Percentiles rank a stretch among this genome's conserved stretches.
Evolutionary conservation across 2,797 vertebrate genomes (phyloP).

Genomic region (Dermochelys coriacea): DNA sequence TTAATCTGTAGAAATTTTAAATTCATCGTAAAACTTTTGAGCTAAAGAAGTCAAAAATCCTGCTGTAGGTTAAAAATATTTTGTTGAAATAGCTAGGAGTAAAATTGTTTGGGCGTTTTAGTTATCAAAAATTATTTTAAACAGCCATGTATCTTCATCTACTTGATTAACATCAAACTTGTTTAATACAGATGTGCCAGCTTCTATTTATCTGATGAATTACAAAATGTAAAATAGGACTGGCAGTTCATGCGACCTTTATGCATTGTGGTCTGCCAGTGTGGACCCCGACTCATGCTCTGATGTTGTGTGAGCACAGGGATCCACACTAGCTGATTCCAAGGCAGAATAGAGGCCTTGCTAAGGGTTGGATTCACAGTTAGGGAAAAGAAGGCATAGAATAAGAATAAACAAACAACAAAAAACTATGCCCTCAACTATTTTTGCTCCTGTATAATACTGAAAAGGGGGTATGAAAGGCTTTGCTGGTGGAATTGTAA

Average conservation of each 20-base stretch:
- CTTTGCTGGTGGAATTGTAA: neutral
- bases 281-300: neutral
- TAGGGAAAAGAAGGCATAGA: neutral
- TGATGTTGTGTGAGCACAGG: neutral
- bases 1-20: neutral
- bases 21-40: neutral
- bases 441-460: neutral
- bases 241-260: neutral
- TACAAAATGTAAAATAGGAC: neutral
- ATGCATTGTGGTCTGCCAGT: neutral
- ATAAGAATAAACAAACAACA: neutral
- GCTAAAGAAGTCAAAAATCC: neutral
- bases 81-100: neutral
- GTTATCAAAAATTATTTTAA: neutral
- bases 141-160: neutral
- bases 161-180: accelerated
- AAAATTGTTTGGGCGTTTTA: neutral
- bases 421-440: neutral
- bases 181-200: neutral
- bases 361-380: neutral
- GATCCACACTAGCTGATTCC: neutral
- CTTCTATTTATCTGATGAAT: neutral
- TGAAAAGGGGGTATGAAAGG: neutral
- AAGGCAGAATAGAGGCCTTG: neutral
- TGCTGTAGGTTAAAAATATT: neutral